Percentiles rank a stretch among this genome's conserved stretches.
phyloP scores from a whole-genome alignment of 2,797 vertebrate species.

The Gambusia yucatana region DNA sequence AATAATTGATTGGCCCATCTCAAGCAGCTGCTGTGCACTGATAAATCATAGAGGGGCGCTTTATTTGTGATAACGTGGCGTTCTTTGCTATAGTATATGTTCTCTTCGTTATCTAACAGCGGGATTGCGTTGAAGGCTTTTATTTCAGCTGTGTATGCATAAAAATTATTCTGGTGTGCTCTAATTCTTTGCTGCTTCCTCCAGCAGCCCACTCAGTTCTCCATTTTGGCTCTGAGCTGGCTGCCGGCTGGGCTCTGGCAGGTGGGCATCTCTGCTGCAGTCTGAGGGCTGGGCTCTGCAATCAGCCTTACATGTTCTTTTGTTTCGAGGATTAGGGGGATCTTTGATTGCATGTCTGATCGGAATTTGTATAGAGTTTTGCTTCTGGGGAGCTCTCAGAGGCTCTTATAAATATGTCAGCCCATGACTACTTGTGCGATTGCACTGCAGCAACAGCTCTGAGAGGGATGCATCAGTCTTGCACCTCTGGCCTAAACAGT shows the following conservation, averaged over 20 bases:
- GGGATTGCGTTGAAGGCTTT: conserved; percentile 8
- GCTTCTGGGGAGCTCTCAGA: conserved; percentile 28
- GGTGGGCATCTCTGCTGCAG: conserved; percentile 79
- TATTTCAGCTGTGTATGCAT: conserved; percentile 37
- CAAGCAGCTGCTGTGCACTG: conserved; percentile 51
- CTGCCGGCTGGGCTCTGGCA: conserved; percentile 62
- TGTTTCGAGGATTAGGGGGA: conserved; percentile 68
- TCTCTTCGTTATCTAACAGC: background rate
- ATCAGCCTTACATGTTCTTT: conserved; percentile 58
- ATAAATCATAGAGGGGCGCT: conserved; percentile 29
- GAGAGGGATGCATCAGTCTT: conserved; percentile 55
- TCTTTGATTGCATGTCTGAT: conserved; percentile 44
- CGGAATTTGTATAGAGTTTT: conserved; percentile 39
- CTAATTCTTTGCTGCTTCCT: conserved; percentile 57
- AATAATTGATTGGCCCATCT: conserved; percentile 68
- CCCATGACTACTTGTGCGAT: conserved; percentile 42
- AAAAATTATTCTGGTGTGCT: conserved; percentile 23
- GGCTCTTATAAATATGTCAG: conserved; percentile 60
- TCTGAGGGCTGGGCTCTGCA: conserved; percentile 68
- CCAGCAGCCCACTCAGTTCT: conserved; percentile 68
- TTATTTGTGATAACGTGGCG: background rate
- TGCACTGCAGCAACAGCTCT: conserved; percentile 62
- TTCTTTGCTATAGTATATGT: background rate
- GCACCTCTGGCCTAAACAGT: conserved; percentile 18
- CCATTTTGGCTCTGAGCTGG: conserved; percentile 69